Evolutionary conservation across 2,797 vertebrate species (phyloP).

Genomic region (Acridotheres tristis): DNA sequence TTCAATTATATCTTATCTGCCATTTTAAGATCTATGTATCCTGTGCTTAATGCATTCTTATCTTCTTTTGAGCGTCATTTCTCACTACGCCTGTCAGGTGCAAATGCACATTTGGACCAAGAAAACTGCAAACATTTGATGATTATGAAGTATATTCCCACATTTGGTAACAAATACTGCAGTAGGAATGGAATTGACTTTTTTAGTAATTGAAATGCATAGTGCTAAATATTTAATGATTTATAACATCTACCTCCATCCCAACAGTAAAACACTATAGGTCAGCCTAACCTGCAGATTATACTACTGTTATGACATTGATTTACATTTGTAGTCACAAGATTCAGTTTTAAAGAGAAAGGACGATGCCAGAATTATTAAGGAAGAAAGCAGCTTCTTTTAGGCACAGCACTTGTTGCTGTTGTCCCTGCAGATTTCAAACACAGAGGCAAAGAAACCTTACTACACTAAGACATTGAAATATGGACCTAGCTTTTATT

Average conservation of each 20-base stretch:
- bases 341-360: neutral
- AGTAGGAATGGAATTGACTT: neutral
- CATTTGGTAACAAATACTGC: neutral
- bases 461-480: neutral
- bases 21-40: neutral
- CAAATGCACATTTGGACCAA: neutral
- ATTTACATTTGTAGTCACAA: neutral
- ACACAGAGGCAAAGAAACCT: neutral
- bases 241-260: neutral
- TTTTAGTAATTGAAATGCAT: neutral
- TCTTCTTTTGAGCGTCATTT: neutral
- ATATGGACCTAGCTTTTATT: neutral
- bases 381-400: neutral
- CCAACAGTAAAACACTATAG: neutral
- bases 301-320: neutral
- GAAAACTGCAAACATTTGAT: neutral
- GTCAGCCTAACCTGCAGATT: neutral
- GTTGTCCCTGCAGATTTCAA: neutral
- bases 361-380: neutral
- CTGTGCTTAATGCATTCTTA: neutral
- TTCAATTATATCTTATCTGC: neutral
- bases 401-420: neutral
- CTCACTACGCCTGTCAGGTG: neutral
- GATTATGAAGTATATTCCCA: neutral
- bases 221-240: neutral